Base-by-base conservation (phyloP, 2,888 invertebrate species). In the Drosophila neonasuta region DNA sequence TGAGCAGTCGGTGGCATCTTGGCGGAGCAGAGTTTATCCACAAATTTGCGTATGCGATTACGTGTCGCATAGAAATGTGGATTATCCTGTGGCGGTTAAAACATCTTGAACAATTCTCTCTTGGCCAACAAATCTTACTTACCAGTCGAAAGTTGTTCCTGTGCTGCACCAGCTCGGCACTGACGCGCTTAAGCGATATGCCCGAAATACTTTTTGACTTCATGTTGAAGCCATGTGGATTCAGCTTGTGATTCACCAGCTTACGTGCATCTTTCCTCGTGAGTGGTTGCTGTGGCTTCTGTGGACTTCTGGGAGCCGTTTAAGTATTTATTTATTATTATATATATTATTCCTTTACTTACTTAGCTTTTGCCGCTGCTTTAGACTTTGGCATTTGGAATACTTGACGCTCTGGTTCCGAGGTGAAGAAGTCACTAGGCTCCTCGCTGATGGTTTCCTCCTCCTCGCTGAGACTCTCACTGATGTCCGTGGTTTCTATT, bases 51-150 rank as follows among this genome's bases (percentile, higher is more conserved):
- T 13, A 90, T 83, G 57, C 84, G 87, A 67, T 87, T 89, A 30
- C 90, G 86, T 2, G 88, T 89, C 2, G 80, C 81, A 66, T 86
- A 85, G 66, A 88, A 90, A 9, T 86, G 65, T 0, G 88, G 83
- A 69, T 86, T 65, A 58, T 86, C 82, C 88, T 90, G 42, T 1
- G 49, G 30, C 1, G 7, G 13, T 36, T 15, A 1, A 2, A 13
- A 15, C n/a, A 30, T 3, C 9, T n/a, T n/a, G 7, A n/a, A 13
- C 2, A n/a, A 10, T 20, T 15, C 11, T 7, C 2, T n/a, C n/a
- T 11, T 9, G 17, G 17, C 1, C 8, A 20, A 5, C 46, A n/a
- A 1, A 2, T 8, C 30, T 0, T 11, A 29, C 48, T 55, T 51
- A 89, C 89, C 80, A 87, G 59, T 63, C 82, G 86, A 1, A 88